Base-by-base conservation (phyloP, 2,113 vertebrate genomes). In the Nibea coibor region DNA sequence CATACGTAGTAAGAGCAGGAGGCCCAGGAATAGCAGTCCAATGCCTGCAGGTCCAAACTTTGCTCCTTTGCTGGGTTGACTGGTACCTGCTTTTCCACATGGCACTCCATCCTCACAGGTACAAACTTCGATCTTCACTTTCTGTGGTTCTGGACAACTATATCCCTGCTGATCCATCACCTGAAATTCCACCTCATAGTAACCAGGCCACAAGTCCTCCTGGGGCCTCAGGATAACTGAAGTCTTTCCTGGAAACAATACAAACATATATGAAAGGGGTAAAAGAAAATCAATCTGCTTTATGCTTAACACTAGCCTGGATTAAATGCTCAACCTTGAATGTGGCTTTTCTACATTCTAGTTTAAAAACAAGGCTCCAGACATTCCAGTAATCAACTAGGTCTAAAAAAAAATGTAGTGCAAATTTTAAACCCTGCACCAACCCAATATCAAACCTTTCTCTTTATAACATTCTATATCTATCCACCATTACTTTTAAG, bases 1-100 rank as follows among this genome's bases (percentile, higher is more conserved):
- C 97, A 96, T 90, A 97, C 97, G 0, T 14, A 97, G 92, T 72
- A 98, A 87, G 76, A 95, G 67, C 77, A 98, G 90, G 74, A 95
- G 89, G 20, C 96, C 96, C 0, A 97, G 93, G 47, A 96, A 78
- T 61, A 97, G 92, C 48, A 97, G 87, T 26, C 95, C 96, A 19
- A 98, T 95, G 76, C 88, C 96, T 22, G 95, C 87, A 26, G 88
- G 56, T 0, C 96, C 96, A 0, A 98, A 90, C 0, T 22, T 66
- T 1, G 88, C 53, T 12, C 48, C 8, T 65, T 85, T 90, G 2
- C 2, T 4, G 5, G 4, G 0, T 42, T 22, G 31, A 51, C 11
- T 0, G 2, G 0, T 1, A 0, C 31, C 51, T n/a, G 0, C 1
- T 0, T 0, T 2, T 4, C 47, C 65, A 63, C 95, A 96, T 2